These are phyloP conservation scores for Gallinago jamesoni DNA, from an alignment of 2,113 vertebrate species.

Conservation along the genomic window DNA sequence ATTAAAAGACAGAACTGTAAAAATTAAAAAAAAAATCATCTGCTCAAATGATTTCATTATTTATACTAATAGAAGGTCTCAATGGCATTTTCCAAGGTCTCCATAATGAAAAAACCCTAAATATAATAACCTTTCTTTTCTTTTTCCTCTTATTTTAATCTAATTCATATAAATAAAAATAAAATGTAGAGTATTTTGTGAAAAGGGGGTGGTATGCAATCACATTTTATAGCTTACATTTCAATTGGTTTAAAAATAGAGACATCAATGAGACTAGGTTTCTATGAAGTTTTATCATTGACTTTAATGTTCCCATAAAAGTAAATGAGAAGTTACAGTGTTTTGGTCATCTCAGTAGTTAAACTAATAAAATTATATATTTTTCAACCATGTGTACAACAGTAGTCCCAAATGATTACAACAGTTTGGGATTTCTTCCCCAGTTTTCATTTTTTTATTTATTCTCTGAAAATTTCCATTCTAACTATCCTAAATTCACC, in stretches of 20 bases:
- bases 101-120: neutral
- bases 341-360: neutral
- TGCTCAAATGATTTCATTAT: neutral
- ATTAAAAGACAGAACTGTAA: neutral
- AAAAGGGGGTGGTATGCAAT: neutral
- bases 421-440: neutral
- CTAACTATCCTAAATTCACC: neutral
- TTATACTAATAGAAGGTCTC: neutral
- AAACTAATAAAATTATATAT: conserved; percentile 1
- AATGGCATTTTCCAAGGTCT: neutral
- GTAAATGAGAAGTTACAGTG: neutral
- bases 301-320: conserved; percentile 6
- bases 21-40: neutral
- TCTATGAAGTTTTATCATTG: conserved; percentile 21
- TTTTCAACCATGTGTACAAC: neutral
- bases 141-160: neutral
- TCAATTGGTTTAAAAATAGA: conserved; percentile 5
- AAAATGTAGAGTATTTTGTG: neutral
- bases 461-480: neutral
- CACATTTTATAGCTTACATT: neutral
- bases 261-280: neutral
- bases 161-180: neutral
- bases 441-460: neutral
- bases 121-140: neutral
- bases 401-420: neutral